These are phyloP conservation scores for Triops longicaudatus DNA, from an alignment of 1,140 invertebrate genomes.

Conservation along the genomic window DNA sequence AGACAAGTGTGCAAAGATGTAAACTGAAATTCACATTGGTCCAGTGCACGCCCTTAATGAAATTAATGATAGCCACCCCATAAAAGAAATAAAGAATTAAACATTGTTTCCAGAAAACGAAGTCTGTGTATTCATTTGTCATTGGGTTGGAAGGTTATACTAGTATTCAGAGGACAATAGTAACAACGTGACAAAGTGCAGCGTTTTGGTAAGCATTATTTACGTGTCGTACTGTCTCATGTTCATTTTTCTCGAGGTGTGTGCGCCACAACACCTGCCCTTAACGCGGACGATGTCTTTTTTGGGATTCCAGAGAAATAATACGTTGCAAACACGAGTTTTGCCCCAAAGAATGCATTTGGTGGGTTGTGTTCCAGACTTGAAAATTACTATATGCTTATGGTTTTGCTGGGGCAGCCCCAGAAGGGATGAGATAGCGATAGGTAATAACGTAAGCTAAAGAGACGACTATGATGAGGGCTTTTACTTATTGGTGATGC, in stretches of 20 bases:
- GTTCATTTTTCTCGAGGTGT: background rate
- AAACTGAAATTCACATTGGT: slow-evolving; percentile 1
- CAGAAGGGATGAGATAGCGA: background rate
- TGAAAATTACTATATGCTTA: background rate
- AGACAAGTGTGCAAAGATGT: background rate
- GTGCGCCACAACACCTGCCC: background rate
- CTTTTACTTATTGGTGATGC: background rate
- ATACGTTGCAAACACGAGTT: background rate
- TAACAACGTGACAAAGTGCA: too few species aligned
- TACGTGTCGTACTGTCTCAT: background rate
- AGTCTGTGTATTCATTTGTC: background rate
- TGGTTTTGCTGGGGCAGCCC: background rate
- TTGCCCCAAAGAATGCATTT: background rate
- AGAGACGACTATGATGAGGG: background rate
- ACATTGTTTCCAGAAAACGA: background rate
- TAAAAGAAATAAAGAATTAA: background rate
- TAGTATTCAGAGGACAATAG: background rate
- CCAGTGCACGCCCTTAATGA: slow-evolving; percentile 5
- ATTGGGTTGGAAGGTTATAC: background rate
- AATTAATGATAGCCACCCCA: background rate
- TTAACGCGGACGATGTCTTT: background rate
- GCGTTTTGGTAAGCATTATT: background rate
- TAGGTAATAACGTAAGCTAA: background rate
- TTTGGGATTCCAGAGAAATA: background rate
- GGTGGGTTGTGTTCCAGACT: background rate